These are phyloP conservation scores for Beris chalybata DNA, from an alignment of 2,888 invertebrate genomes.

Conservation along the genomic window DNA sequence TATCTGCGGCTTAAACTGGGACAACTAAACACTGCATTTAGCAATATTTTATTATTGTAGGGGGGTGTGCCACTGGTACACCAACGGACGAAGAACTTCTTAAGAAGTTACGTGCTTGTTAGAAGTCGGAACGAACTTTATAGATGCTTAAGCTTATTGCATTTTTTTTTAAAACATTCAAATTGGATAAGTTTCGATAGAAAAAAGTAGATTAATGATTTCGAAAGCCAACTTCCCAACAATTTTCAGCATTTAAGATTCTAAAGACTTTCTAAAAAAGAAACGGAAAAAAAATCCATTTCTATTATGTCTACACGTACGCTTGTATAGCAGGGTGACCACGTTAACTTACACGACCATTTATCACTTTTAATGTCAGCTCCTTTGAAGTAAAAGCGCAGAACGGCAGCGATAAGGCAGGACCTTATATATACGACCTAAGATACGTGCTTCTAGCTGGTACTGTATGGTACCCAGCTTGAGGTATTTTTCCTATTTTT, in stretches of 20 bases:
- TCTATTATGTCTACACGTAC: slow-evolving; percentile 20
- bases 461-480: not conserved
- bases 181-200: too few relatives aligned
- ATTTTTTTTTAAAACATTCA: too few relatives aligned
- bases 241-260: too few relatives aligned
- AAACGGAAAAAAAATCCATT: slow-evolving; percentile 8
- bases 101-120: too few relatives aligned
- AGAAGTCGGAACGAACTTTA: too few relatives aligned
- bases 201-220: slow-evolving; percentile 27
- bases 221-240: slow-evolving; percentile 1
- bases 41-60: slow-evolving; percentile 9
- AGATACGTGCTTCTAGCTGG: not conserved
- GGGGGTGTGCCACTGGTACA: too few relatives aligned
- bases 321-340: slow-evolving; percentile 19
- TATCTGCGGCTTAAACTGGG: slow-evolving; percentile 23
- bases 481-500: too few relatives aligned
- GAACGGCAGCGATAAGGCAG: slow-evolving; percentile 19
- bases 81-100: too few relatives aligned
- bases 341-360: slow-evolving; percentile 25
- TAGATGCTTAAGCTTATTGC: too few relatives aligned
- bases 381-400: slow-evolving; percentile 21
- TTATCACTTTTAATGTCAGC: slow-evolving; percentile 32
- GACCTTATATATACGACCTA: too few relatives aligned
- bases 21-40: slow-evolving; percentile 13
- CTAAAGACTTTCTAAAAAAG: too few relatives aligned